phyloP scores from a whole-genome alignment of 2,113 vertebrate species.

The Oophaga pumilio region DNA sequence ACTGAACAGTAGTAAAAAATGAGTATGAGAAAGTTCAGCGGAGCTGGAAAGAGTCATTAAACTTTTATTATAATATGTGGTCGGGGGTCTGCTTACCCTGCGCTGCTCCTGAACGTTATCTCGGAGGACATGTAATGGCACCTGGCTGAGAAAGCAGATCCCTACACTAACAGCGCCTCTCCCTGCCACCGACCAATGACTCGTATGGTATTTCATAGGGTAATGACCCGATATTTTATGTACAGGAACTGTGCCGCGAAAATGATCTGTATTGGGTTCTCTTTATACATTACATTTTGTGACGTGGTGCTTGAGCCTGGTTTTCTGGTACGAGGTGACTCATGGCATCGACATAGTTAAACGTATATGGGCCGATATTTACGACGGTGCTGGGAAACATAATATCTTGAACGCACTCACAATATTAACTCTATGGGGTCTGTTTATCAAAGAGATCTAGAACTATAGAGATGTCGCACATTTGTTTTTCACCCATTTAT shows the following conservation, averaged over 20 bases:
- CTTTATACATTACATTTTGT: neutral
- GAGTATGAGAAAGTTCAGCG: conserved; percentile 22
- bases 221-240: conserved; percentile 12
- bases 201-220: conserved; percentile 2
- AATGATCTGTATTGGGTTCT: conserved; percentile 13
- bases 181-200: neutral
- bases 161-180: neutral
- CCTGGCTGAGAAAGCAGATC: conserved; percentile 34
- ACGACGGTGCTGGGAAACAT: neutral
- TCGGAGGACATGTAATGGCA: conserved; percentile 23
- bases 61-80: conserved; percentile 52
- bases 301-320: neutral
- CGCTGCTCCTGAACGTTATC: conserved; percentile 37
- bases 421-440: neutral
- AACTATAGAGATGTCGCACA: no score
- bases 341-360: neutral
- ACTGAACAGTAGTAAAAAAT: conserved; percentile 19
- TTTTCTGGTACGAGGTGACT: neutral
- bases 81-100: conserved; percentile 9
- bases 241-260: neutral
- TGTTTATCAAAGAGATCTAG: no score
- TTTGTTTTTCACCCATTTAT: no score
- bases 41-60: conserved; percentile 48
- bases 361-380: neutral
- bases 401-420: neutral